Conservation (phyloP, 2,797 vertebrate species). For the Bryconaethiops microstoma region DNA sequence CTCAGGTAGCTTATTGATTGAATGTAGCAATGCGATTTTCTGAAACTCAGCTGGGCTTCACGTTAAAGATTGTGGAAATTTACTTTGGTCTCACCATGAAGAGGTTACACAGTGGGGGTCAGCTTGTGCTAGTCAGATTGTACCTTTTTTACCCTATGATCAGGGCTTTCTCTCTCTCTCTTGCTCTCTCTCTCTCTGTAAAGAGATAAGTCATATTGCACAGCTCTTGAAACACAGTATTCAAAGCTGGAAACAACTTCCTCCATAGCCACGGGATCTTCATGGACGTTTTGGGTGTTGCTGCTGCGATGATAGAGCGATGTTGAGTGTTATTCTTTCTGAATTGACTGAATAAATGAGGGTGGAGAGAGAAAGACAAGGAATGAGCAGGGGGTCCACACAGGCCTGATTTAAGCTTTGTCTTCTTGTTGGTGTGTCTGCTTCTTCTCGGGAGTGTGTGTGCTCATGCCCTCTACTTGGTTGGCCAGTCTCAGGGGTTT, state of each 20-base stretch:
- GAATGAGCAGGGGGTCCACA: background rate
- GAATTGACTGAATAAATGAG: constrained; percentile 50
- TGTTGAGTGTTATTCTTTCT: constrained; percentile 40
- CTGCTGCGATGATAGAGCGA: constrained; percentile 41
- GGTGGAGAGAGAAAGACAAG: constrained; percentile 25
- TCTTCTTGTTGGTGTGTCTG: constrained; percentile 1
- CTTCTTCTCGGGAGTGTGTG: constrained; percentile 13
- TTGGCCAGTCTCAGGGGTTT: constrained; percentile 32
- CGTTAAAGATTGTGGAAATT: constrained; percentile 23
- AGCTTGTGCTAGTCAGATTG: constrained; percentile 18
- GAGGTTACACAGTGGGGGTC: constrained; percentile 38
- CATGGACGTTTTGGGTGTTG: constrained; percentile 2
- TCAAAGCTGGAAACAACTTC: constrained; percentile 32
- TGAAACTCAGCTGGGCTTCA: constrained; percentile 30
- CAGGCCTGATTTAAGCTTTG: constrained; percentile 28
- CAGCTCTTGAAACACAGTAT: constrained; percentile 14
- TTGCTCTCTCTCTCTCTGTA: constrained; percentile 19
- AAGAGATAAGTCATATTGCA: constrained; percentile 30
- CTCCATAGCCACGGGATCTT: constrained; percentile 9
- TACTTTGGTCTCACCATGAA: constrained; percentile 32
- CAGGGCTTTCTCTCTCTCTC: constrained; percentile 7
- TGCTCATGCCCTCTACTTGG: constrained; percentile 27
- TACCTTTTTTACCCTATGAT: constrained; percentile 9
- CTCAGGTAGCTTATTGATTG: constrained; percentile 50
- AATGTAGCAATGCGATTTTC: constrained; percentile 30